A percentile compares a stretch with the other conserved stretches of the same genome.
Conservation (phyloP, 1,140 invertebrate genomes). For the Phenacoccus solenopsis region DNA sequence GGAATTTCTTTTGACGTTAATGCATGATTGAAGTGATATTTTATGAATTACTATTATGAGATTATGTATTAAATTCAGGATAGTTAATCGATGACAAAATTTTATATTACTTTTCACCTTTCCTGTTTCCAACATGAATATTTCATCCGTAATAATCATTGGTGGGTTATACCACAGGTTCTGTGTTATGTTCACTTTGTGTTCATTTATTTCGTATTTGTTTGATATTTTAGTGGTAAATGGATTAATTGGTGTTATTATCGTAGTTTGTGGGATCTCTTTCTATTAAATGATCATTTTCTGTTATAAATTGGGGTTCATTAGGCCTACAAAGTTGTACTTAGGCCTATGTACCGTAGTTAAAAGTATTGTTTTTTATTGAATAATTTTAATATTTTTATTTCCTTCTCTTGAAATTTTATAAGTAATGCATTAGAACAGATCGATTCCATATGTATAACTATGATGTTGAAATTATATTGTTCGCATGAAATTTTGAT, state of each 20-base stretch:
- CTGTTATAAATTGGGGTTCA: neutral
- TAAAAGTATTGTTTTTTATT: too few species aligned
- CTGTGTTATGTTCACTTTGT: neutral
- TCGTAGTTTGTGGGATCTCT: too few species aligned
- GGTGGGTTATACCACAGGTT: neutral
- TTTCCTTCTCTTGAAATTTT: too few species aligned
- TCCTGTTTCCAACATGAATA: neutral
- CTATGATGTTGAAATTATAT: too few species aligned
- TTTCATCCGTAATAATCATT: neutral
- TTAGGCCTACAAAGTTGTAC: neutral
- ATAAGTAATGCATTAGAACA: too few species aligned
- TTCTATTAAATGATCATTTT: neutral
- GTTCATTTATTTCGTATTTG: neutral
- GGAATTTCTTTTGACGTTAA: constrained; percentile 28
- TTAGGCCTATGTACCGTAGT: neutral
- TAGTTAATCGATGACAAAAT: neutral
- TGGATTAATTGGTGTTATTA: too few species aligned
- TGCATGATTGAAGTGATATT: neutral
- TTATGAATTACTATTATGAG: neutral
- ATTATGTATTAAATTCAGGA: too few species aligned
- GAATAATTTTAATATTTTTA: too few species aligned
- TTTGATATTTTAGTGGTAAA: too few species aligned
- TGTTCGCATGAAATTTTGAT: too few species aligned
- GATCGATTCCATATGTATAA: too few species aligned
- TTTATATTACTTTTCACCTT: neutral